A percentile compares a stretch with the other conserved stretches of the same genome.
phyloP scores from a whole-genome alignment of 92 coral and sea anemone species.

The Epizoanthus fatuus region DNA sequence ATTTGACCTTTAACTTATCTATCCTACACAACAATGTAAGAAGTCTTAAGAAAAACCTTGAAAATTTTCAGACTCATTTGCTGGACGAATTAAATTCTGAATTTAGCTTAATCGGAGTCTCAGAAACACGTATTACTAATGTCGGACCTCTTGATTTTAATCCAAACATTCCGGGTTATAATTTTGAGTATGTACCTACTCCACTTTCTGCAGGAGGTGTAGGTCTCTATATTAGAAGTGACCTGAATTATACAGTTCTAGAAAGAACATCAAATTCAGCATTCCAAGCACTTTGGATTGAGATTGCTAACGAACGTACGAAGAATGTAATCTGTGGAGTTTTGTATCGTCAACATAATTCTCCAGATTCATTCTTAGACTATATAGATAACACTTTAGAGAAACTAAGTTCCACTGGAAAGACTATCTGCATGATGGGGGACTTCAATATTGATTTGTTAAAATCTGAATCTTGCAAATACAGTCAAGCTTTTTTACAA shows the following conservation, averaged over 20 bases:
- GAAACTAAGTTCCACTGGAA: too few relatives aligned
- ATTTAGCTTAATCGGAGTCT: slow-evolving; percentile 61
- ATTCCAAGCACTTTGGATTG: slow-evolving; percentile 62
- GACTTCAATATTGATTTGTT: slow-evolving; percentile 29
- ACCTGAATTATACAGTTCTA: slow-evolving; percentile 47
- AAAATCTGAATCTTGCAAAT: slow-evolving; percentile 31
- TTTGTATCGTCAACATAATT: slow-evolving; percentile 56
- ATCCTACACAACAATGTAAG: slow-evolving; percentile 65
- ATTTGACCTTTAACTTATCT: slow-evolving; percentile 10
- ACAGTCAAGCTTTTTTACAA: slow-evolving; percentile 3
- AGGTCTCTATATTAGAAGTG: slow-evolving; percentile 56
- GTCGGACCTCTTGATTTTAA: slow-evolving; percentile 37
- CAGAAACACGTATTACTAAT: slow-evolving; percentile 65
- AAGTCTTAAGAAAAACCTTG: slow-evolving; percentile 61
- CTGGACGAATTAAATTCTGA: slow-evolving; percentile 46
- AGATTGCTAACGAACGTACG: neutral
- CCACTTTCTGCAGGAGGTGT: slow-evolving; percentile 75
- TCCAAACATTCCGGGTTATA: slow-evolving; percentile 54
- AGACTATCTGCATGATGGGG: too few relatives aligned
- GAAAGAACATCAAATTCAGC: slow-evolving; percentile 62
- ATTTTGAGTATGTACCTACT: slow-evolving; percentile 75
- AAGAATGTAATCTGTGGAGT: slow-evolving; percentile 51
- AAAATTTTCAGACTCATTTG: slow-evolving; percentile 45
- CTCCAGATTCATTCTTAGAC: neutral
- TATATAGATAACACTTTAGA: too few relatives aligned